Conservation (phyloP, 2,888 invertebrate species). For the Drosophila mulleri region DNA sequence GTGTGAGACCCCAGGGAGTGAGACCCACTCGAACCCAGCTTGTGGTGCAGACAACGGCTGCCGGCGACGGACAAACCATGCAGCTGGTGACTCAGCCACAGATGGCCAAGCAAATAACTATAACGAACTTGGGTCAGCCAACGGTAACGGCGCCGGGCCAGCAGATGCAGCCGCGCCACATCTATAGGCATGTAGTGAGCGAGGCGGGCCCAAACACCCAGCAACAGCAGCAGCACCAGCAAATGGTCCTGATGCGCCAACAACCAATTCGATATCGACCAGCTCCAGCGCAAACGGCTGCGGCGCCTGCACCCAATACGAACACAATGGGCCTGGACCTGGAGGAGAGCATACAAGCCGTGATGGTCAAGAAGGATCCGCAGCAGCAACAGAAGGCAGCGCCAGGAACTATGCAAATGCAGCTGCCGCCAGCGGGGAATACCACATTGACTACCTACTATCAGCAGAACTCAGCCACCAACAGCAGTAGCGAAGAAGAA, state of each 20-base stretch:
- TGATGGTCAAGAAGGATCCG: slow-evolving; percentile 83
- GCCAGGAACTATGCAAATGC: slow-evolving; percentile 24
- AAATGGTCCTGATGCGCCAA: slow-evolving; percentile 64
- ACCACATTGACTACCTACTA: slow-evolving; percentile 82
- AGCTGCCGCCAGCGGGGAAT: slow-evolving; percentile 41
- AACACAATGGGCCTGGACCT: slow-evolving; percentile 75
- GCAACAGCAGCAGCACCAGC: slow-evolving; percentile 63
- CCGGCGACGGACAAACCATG: slow-evolving; percentile 66
- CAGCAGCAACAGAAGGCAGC: slow-evolving; percentile 71
- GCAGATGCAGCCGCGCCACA: slow-evolving; percentile 60
- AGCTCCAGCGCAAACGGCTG: slow-evolving; percentile 32
- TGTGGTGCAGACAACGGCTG: slow-evolving; percentile 51
- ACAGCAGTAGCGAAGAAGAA: slow-evolving; percentile 75
- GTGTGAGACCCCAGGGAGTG: slow-evolving; percentile 57
- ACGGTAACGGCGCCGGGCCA: slow-evolving; percentile 45
- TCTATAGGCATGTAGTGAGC: slow-evolving; percentile 66
- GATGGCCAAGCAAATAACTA: slow-evolving; percentile 69
- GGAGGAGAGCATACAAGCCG: slow-evolving; percentile 84
- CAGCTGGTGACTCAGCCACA: slow-evolving; percentile 59
- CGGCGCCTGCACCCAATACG: slow-evolving; percentile 26
- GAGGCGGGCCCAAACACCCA: slow-evolving; percentile 45
- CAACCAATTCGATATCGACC: slow-evolving; percentile 55
- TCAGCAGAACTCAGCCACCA: slow-evolving; percentile 36
- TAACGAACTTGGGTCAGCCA: slow-evolving; percentile 66
- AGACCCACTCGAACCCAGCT: slow-evolving; percentile 59